These are phyloP conservation scores for Parascotia fuliginaria DNA, from an alignment of 2,888 invertebrate genomes.

Conservation along the genomic window DNA sequence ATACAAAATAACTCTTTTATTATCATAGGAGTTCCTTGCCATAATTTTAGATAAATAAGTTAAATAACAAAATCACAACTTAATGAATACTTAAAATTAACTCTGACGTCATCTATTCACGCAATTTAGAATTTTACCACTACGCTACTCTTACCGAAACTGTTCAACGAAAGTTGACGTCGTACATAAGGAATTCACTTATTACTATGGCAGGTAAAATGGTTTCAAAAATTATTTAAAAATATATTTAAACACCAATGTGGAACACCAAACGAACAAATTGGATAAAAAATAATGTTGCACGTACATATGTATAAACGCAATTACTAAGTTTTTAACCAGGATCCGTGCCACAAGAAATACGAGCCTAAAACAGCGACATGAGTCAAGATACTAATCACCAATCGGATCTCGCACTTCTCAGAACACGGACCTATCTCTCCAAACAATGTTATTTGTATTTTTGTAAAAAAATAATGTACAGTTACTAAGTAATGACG, in stretches of 20 bases:
- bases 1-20: conserved; percentile 76
- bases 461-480: conserved; percentile 36
- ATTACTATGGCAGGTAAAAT: conserved; percentile 84
- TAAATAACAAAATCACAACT: conserved; percentile 84
- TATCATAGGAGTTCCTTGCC: conserved; percentile 82
- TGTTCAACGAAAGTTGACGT: conserved; percentile 58
- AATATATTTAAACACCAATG: conserved; percentile 70
- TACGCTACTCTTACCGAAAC: conserved; percentile 29
- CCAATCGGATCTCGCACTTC: conserved; percentile 27
- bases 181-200: conserved; percentile 72
- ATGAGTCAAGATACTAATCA: conserved; percentile 4
- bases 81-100: conserved; percentile 85
- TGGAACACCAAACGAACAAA: conserved; percentile 65
- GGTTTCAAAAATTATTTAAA: conserved; percentile 74
- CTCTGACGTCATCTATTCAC: conserved; percentile 69
- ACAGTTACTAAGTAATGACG: conserved; percentile 35
- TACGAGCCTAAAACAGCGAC: conserved; percentile 5
- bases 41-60: conserved; percentile 85
- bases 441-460: conserved; percentile 27
- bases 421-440: conserved; percentile 24
- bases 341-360: conserved; percentile 21
- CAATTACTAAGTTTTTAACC: conserved; percentile 18
- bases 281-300: conserved; percentile 59
- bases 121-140: conserved; percentile 65
- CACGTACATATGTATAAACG: conserved; percentile 36